A percentile compares a stretch with the other conserved stretches of the same genome.
phyloP scores from a whole-genome alignment of 2,113 vertebrate genomes.

The Chlorodrepanis virens region DNA sequence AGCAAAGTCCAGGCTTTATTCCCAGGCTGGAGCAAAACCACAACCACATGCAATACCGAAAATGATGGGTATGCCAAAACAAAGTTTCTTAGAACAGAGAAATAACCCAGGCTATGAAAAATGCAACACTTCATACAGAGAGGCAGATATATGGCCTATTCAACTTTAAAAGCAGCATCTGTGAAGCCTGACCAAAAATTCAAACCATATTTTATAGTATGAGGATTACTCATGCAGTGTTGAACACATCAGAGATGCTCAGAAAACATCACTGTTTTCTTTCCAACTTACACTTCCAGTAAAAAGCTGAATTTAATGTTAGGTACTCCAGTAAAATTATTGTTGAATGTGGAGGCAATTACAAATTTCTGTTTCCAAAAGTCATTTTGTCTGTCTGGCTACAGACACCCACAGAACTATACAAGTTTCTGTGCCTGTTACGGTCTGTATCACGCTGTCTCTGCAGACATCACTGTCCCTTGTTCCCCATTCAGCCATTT shows the following conservation, averaged over 20 bases:
- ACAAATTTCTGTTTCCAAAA: not conserved
- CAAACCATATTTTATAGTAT: not conserved
- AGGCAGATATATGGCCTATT: not conserved
- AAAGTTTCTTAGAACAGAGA: not conserved
- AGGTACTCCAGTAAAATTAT: not conserved
- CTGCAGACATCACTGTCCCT: not conserved
- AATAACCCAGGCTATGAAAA: not conserved
- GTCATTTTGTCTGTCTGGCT: not conserved
- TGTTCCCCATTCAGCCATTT: not conserved
- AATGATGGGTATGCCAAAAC: not conserved
- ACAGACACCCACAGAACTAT: not conserved
- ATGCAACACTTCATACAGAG: rapidly evolving
- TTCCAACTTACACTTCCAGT: not conserved
- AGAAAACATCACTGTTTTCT: not conserved
- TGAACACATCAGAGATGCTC: not conserved
- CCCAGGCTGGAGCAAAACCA: not conserved
- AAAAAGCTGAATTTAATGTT: not conserved
- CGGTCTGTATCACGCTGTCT: not conserved
- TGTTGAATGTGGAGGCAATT: not conserved
- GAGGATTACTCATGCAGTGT: not conserved
- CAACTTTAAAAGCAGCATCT: not conserved
- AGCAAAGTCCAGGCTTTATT: not conserved
- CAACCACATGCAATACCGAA: not conserved
- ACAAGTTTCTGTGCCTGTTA: not conserved
- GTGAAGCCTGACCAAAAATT: not conserved